A percentile compares a stretch with the other conserved stretches of the same genome.
Conservation (phyloP, 2,888 invertebrate genomes). For the Coecobrya sp. region DNA sequence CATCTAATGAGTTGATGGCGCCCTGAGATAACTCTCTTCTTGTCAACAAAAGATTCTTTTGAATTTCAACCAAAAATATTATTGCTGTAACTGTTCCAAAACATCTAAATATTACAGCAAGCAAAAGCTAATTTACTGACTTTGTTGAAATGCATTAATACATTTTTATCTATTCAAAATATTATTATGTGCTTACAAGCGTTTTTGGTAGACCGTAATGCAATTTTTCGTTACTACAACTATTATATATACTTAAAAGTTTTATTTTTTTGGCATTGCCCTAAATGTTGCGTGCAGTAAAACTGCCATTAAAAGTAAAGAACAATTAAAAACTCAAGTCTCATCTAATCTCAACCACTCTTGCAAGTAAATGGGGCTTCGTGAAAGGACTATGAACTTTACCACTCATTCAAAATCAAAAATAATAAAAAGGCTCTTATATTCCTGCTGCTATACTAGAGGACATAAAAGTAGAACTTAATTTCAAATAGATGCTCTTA, state of each 20-base stretch:
- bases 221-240: neutral
- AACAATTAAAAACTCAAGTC: slow-evolving; percentile 24
- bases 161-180: neutral
- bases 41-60: slow-evolving; percentile 84
- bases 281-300: slow-evolving; percentile 21
- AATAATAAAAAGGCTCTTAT: too few species aligned
- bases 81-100: slow-evolving; percentile 50
- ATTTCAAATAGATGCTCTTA: neutral
- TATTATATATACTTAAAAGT: neutral
- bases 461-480: neutral
- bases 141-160: neutral
- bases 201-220: neutral
- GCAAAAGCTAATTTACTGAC: neutral
- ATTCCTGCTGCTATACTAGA: too few species aligned
- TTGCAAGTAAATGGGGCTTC: neutral
- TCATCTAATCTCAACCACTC: neutral
- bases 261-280: neutral
- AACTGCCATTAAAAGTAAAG: slow-evolving; percentile 25
- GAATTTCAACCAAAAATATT: slow-evolving; percentile 64
- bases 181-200: slow-evolving; percentile 2
- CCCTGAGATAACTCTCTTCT: slow-evolving; percentile 84
- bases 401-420: neutral
- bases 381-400: neutral
- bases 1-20: slow-evolving; percentile 87
- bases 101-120: slow-evolving; percentile 18